phyloP scores from a whole-genome alignment of 2,797 vertebrate genomes.

The Sparus aurata region DNA sequence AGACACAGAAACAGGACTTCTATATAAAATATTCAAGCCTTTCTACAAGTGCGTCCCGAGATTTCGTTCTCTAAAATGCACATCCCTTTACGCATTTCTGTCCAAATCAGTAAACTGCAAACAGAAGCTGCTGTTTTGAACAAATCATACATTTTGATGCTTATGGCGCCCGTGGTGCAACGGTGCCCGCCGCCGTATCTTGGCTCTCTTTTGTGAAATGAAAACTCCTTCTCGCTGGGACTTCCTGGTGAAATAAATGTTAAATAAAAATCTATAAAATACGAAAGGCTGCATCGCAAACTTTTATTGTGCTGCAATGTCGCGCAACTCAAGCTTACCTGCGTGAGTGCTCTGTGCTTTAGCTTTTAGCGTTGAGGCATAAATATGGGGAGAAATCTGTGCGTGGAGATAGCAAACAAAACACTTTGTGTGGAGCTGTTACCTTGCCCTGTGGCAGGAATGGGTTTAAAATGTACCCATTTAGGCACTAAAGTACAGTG shows the following conservation, averaged over 20 bases:
- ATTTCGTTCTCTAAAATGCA: conserved; percentile 36
- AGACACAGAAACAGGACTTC: conserved; percentile 9
- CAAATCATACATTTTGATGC: conserved; percentile 37
- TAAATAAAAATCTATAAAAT: conserved; percentile 37
- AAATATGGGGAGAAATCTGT: background rate
- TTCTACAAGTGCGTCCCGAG: conserved; percentile 20
- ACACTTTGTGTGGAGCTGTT: conserved; percentile 2
- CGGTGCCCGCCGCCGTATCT: conserved; percentile 17
- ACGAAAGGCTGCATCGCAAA: background rate
- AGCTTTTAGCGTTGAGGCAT: background rate
- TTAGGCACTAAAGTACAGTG: conserved; percentile 22
- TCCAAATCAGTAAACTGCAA: conserved; percentile 32
- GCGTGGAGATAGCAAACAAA: background rate
- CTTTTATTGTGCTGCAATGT: conserved; percentile 15
- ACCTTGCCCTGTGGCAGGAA: background rate
- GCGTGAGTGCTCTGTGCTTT: background rate
- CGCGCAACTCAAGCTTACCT: background rate
- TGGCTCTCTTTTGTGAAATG: conserved; percentile 22
- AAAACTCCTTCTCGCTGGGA: conserved; percentile 5
- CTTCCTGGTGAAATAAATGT: conserved; percentile 29
- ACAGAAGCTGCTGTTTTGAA: conserved; percentile 17
- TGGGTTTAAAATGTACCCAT: conserved; percentile 35
- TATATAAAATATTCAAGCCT: conserved; percentile 37
- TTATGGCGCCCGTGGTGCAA: conserved; percentile 18
- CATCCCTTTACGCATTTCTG: conserved; percentile 17